Conservation (phyloP, 2,888 invertebrate species). For the Pollenia griseotomentosa region DNA sequence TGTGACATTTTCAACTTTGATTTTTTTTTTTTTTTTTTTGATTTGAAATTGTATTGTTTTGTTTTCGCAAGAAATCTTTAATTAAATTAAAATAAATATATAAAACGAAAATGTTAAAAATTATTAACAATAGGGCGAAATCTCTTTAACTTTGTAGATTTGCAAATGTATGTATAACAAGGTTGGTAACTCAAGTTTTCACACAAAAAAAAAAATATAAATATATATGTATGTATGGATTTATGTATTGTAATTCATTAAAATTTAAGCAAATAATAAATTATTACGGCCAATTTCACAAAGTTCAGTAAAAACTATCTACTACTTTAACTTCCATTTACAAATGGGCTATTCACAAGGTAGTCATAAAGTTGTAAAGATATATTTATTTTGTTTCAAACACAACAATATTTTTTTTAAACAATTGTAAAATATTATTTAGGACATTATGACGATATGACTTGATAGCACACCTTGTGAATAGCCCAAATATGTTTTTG, state of each 20-base stretch:
- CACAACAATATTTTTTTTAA: no score
- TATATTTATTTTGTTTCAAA: no score
- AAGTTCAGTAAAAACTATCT: neutral
- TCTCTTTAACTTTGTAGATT: constrained; percentile 54
- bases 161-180: constrained; percentile 59
- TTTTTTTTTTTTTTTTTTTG: constrained; percentile 20
- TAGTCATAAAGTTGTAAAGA: no score
- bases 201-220: constrained; percentile 65
- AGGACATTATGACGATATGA: no score
- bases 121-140: constrained; percentile 56
- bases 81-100: constrained; percentile 54
- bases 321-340: no score
- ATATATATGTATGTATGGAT: neutral
- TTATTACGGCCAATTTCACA: neutral
- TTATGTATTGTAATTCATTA: no score
- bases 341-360: no score
- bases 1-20: constrained; percentile 70
- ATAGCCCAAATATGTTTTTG: no score
- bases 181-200: constrained; percentile 74
- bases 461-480: no score
- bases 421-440: no score
- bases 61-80: constrained; percentile 70
- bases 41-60: constrained; percentile 61
- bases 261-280: neutral
- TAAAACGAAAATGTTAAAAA: constrained; percentile 5